Evolutionary conservation across 2,113 vertebrate genomes (phyloP).

Genomic region (Ictalurus punctatus): DNA sequence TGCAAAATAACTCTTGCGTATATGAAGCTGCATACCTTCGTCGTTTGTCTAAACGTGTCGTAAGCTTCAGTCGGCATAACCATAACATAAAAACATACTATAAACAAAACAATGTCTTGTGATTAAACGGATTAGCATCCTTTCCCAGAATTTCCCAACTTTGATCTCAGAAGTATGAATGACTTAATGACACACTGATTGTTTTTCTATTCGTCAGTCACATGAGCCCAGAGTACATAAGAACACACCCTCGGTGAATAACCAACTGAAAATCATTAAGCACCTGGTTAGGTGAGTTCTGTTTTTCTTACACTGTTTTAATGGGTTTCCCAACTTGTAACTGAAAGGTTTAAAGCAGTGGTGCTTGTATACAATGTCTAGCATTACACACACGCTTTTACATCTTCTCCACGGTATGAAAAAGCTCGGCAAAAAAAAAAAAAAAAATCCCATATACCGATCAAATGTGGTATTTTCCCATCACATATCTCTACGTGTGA

Average conservation of each 20-base stretch:
- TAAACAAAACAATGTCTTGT: neutral
- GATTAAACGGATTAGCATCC: neutral
- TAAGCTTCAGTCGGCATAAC: neutral
- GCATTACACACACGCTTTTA: neutral
- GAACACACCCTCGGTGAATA: slow-evolving; percentile 90
- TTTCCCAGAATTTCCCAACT: neutral
- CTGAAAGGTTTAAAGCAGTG: neutral
- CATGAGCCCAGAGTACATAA: slow-evolving; percentile 86
- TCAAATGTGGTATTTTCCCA: neutral
- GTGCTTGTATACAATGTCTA: neutral
- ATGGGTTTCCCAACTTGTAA: neutral
- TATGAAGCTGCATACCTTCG: neutral
- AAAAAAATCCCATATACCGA: neutral
- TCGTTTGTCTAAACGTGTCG: neutral
- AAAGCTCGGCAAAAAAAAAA: neutral
- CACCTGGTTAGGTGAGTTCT: slow-evolving; percentile 89
- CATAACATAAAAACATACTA: neutral
- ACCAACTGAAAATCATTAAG: slow-evolving; percentile 85
- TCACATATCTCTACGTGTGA: neutral
- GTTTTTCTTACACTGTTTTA: slow-evolving; percentile 5
- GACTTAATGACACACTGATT: neutral
- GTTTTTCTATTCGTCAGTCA: slow-evolving; percentile 67
- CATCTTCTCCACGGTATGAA: neutral
- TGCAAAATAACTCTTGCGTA: neutral
- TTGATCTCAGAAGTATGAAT: neutral